Percentiles rank a stretch among this genome's conserved stretches.
phyloP scores from a whole-genome alignment of 2,888 invertebrate genomes.

The Dicyrtoma fusca region DNA sequence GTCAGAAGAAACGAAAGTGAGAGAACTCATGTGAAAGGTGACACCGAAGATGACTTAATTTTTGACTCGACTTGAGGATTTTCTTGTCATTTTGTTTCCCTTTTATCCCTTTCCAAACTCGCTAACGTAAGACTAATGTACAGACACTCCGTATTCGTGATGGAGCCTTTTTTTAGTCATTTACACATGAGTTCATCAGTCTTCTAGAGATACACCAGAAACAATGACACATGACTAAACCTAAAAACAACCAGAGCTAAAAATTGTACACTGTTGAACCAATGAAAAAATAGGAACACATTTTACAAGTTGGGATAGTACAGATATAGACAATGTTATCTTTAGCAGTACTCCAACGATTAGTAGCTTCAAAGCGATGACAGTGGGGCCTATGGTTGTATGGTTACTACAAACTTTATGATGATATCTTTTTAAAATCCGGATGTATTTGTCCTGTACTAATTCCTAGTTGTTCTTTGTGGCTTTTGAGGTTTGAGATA shows the following conservation, averaged over 20 bases:
- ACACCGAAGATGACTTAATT: slow-evolving; percentile 55
- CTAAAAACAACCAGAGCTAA: background rate
- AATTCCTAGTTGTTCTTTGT: no score
- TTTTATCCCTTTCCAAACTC: slow-evolving; percentile 30
- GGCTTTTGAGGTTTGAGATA: no score
- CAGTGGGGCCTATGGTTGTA: no score
- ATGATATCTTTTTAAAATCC: no score
- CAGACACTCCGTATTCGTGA: background rate
- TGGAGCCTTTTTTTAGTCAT: slow-evolving; percentile 3
- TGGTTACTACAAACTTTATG: no score
- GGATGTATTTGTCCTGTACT: no score
- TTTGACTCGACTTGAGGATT: slow-evolving; percentile 49
- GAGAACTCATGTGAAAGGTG: slow-evolving; percentile 52
- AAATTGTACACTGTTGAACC: background rate
- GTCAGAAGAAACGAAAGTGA: slow-evolving; percentile 33
- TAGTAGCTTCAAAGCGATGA: no score
- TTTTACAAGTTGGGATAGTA: background rate
- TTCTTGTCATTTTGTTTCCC: slow-evolving; percentile 43
- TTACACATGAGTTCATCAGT: slow-evolving; percentile 18
- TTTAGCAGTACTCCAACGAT: no score
- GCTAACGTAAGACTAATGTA: slow-evolving; percentile 10
- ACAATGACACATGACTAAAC: background rate
- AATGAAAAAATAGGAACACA: background rate
- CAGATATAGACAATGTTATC: background rate
- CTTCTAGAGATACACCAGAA: background rate